Base-by-base conservation (phyloP, 2,113 vertebrate species). In the Marmota monax region DNA sequence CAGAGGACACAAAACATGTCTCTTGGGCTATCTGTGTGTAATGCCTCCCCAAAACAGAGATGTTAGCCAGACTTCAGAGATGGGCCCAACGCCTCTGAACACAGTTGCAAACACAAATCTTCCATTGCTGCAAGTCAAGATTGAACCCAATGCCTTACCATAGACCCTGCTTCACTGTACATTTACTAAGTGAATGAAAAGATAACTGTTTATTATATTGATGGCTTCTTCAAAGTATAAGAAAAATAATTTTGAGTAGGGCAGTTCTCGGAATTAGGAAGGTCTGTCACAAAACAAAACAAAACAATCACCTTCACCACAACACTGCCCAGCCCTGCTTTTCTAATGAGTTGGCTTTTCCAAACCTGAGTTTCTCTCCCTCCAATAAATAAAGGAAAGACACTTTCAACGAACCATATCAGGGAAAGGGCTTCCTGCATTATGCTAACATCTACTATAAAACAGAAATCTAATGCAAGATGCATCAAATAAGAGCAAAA, bases 381-480 rank as follows among this genome's bases (percentile, higher is more conserved):
- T 29, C 22, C n/a, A 39, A 48, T n/a, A 92, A 96, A 95, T 94
- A 96, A 86, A 96, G 88, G 51, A 76, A 77, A 93, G 74, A 72
- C 34, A 69, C 83, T 94, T 78, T 16, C 56, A 42, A n/a, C 20
- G 39, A 74, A 56, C 48, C 22, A 34, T 7, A 42, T 5, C 37
- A 69, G 78, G 45, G 45, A 84, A 84, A 61, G 39, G 23, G 56
- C 22, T 78, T 84, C 34, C 72, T 77, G 39, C 16, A 27, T 92
- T 42, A 83, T 63, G 48, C 74, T 90, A 88, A 74, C 74, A 92
- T 86, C 16, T 63, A 53, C 27, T 16, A 65, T 34, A 89, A 53
- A 80, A 45, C 73, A 77, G 72, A 90, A 91, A 84, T 77, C 83
- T 34, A 91, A 58, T 25, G 48, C 69, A 88, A 82, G 78, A 48